These are phyloP conservation scores for Phyllopteryx taeniolatus DNA, from an alignment of 2,113 vertebrate genomes.

Conservation along the genomic window DNA sequence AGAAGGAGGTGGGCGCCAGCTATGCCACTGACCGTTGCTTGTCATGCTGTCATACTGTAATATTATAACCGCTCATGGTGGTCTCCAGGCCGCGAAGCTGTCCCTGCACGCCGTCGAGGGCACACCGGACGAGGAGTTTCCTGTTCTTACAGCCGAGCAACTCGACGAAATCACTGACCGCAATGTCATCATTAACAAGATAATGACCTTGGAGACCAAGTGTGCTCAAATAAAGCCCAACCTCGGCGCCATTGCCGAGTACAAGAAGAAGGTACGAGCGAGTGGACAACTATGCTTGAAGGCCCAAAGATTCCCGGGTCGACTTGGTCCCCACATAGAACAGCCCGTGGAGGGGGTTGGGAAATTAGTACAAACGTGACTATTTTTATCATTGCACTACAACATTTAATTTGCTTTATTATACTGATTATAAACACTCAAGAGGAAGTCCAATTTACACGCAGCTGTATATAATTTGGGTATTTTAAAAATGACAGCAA, in stretches of 20 bases:
- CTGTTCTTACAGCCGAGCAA: constrained; percentile 70
- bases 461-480: too few species aligned
- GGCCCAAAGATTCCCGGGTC: not conserved
- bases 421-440: too few species aligned
- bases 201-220: constrained; percentile 85
- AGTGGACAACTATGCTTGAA: too few species aligned
- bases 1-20: constrained; percentile 83
- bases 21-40: not conserved
- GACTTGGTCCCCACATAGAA: too few species aligned
- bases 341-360: too few species aligned
- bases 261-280: constrained; percentile 83
- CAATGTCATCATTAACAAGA: constrained; percentile 79
- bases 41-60: too few species aligned
- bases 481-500: too few species aligned
- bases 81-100: constrained; percentile 79
- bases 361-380: too few species aligned
- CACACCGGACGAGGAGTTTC: constrained; percentile 74
- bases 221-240: constrained; percentile 87
- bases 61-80: not conserved
- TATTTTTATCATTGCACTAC: too few species aligned
- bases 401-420: too few species aligned
- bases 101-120: constrained; percentile 81
- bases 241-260: constrained; percentile 85
- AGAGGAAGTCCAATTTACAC: too few species aligned
- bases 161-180: constrained; percentile 78